Conservation (phyloP, 2,113 vertebrate genomes). For the Suncus etruscus region DNA sequence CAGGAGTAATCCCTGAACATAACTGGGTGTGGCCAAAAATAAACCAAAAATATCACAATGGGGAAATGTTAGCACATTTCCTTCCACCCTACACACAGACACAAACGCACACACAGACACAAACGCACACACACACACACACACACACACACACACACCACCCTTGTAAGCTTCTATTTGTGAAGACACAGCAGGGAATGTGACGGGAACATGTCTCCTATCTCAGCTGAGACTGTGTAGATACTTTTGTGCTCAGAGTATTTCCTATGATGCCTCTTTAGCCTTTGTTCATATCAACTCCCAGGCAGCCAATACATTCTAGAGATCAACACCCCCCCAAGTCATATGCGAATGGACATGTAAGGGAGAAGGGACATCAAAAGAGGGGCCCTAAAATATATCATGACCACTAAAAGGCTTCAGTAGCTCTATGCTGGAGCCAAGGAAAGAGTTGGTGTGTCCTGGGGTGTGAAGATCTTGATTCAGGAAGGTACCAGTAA, state of each 20-base stretch:
- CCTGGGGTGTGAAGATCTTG: neutral
- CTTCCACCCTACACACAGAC: neutral
- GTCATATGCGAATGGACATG: neutral
- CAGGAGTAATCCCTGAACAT: no score
- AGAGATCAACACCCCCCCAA: neutral
- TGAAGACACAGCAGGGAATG: neutral
- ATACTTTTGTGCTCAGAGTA: neutral
- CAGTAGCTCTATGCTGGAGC: neutral
- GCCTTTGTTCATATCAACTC: neutral
- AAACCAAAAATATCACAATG: no score
- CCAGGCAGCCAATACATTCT: neutral
- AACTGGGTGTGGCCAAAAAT: no score
- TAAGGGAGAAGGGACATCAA: neutral
- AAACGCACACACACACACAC: no score
- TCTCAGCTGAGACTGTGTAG: neutral
- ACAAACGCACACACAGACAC: no score
- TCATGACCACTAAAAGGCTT: no score
- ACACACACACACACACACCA: no score
- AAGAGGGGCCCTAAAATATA: rapidly evolving
- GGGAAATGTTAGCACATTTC: no score
- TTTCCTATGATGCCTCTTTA: neutral
- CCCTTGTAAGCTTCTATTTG: neutral
- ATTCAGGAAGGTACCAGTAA: neutral
- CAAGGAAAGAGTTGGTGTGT: neutral
- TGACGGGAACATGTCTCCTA: neutral